phyloP scores from a whole-genome alignment of 2,113 vertebrate genomes.

The Cyanoramphus novaezelandiae region DNA sequence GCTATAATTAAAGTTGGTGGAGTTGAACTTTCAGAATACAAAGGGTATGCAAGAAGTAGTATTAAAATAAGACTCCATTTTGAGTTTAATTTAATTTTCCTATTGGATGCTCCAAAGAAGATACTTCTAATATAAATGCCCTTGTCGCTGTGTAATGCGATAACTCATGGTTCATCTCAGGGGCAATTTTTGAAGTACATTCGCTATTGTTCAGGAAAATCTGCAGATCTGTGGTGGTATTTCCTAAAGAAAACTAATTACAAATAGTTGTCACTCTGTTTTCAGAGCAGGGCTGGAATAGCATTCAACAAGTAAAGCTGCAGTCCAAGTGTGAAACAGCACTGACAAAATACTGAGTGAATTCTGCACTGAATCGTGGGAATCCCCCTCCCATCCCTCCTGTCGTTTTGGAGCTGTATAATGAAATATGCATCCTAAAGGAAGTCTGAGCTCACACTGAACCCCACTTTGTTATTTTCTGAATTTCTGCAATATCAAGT shows the following conservation, averaged over 20 bases:
- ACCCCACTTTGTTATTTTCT: not conserved
- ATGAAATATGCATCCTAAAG: not conserved
- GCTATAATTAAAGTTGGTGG: not conserved
- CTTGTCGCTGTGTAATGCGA: not conserved
- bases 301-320: not conserved
- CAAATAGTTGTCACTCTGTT: not conserved
- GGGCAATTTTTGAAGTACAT: not conserved
- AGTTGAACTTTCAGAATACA: not conserved
- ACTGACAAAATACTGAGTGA: not conserved
- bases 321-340: not conserved
- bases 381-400: not conserved
- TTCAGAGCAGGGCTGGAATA: not conserved
- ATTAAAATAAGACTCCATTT: not conserved
- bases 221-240: not conserved
- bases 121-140: not conserved
- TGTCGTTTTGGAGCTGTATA: not conserved
- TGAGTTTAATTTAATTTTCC: not conserved
- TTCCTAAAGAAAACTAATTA: not conserved
- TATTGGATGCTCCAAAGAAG: not conserved
- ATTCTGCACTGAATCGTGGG: not conserved
- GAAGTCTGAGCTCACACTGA: not conserved
- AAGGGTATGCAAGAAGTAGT: not conserved
- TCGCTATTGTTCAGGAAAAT: not conserved
- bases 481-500: not conserved
- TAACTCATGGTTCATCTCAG: not conserved